phyloP scores from a whole-genome alignment of 2,797 vertebrate genomes.

The Bradypus variegatus region DNA sequence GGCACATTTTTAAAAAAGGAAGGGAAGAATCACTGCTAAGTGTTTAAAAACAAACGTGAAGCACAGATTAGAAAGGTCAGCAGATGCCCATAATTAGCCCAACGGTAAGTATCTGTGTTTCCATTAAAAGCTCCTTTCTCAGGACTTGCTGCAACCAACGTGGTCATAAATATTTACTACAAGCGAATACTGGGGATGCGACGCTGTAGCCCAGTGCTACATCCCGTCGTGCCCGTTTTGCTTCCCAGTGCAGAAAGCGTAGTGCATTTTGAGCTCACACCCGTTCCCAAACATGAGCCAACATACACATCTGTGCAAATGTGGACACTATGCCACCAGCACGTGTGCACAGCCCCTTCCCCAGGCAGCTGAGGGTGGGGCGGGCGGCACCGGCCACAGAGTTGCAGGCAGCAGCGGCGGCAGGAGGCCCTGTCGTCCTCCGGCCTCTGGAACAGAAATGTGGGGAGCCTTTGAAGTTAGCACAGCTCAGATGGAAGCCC shows the following conservation, averaged over 20 bases:
- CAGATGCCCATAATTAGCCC: conserved; percentile 67
- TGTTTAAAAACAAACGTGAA: conserved; percentile 64
- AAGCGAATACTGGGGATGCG: conserved; percentile 51
- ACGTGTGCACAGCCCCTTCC: background rate
- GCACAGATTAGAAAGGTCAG: conserved; percentile 49
- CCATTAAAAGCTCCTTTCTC: conserved; percentile 61
- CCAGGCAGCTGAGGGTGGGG: background rate
- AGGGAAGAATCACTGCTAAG: conserved; percentile 54
- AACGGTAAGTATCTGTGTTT: conserved; percentile 45
- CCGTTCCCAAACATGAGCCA: background rate
- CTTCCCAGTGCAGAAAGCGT: background rate
- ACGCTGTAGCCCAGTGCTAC: background rate
- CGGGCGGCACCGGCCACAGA: background rate
- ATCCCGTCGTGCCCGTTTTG: background rate
- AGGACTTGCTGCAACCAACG: conserved; percentile 70
- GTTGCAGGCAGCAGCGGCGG: conserved; percentile 49
- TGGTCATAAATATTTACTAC: conserved; percentile 72
- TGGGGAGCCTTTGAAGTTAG: conserved; percentile 65
- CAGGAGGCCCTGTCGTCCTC: conserved; percentile 38
- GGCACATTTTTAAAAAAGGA: background rate
- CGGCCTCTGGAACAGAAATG: conserved; percentile 40
- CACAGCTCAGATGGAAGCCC: conserved; percentile 63
- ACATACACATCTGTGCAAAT: accelerated
- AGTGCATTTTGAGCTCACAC: background rate
- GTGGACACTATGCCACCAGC: background rate